phyloP scores from a whole-genome alignment of 1,140 invertebrate species.

The Ladona fulva region DNA sequence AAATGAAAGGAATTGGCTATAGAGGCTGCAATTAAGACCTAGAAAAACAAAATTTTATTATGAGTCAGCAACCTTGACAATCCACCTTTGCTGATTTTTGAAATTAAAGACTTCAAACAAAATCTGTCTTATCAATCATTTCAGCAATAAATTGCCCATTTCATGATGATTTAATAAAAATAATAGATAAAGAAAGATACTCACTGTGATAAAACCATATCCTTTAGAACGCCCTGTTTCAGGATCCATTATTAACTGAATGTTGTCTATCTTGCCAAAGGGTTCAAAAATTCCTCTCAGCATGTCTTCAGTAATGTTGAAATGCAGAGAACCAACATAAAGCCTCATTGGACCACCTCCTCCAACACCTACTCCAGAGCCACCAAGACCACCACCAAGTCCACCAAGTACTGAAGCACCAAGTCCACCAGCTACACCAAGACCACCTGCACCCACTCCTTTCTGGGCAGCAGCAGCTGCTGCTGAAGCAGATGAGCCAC shows the following conservation, averaged over 20 bases:
- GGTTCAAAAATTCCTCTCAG: slow-evolving; percentile 96
- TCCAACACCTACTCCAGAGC: slow-evolving; percentile 61
- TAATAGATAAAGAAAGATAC: slow-evolving; percentile 29
- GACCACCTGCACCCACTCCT: not conserved
- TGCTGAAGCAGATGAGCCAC: slow-evolving; percentile 13
- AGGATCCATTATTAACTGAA: slow-evolving; percentile 90
- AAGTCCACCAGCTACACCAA: not conserved
- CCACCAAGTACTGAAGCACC: not conserved
- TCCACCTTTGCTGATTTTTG: too few relatives aligned
- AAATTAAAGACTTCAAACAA: too few relatives aligned
- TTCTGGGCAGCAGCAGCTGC: slow-evolving; percentile 19
- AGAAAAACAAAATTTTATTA: not conserved
- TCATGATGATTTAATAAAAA: not conserved
- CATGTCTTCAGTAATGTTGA: slow-evolving; percentile 99
- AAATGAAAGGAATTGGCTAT: not conserved
- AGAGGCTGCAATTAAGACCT: not conserved
- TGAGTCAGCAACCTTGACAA: too few relatives aligned
- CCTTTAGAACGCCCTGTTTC: slow-evolving; percentile 93
- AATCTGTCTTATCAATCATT: too few relatives aligned
- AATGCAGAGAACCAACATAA: slow-evolving; percentile 96
- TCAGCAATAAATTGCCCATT: too few relatives aligned
- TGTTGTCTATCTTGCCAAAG: slow-evolving; percentile 97
- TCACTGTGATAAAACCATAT: slow-evolving; percentile 94
- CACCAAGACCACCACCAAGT: not conserved
- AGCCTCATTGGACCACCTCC: slow-evolving; percentile 88